Conservation (phyloP, 2,888 invertebrate genomes). For the Osmoderma eremita region DNA sequence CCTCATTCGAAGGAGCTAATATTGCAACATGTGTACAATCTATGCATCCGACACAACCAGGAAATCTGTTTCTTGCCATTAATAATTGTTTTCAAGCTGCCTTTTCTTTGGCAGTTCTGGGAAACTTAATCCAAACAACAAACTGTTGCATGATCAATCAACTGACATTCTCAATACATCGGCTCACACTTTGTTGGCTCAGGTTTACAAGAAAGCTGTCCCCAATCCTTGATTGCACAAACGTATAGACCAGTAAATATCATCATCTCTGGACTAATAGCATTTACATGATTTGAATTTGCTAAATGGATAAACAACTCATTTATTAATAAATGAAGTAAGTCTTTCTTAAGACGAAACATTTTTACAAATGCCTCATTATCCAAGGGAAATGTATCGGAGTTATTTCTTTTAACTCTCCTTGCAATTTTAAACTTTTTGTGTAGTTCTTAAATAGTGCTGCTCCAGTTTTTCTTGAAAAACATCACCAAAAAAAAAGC, state of each 20-base stretch:
- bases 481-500: no score
- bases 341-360: background rate
- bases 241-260: conserved; percentile 3
- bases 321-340: conserved; percentile 8
- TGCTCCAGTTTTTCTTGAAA: no score
- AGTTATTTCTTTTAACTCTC: background rate
- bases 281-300: background rate
- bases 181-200: conserved; percentile 3
- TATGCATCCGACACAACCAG: background rate
- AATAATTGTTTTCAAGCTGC: background rate
- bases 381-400: conserved; percentile 1
- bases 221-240: conserved; percentile 9
- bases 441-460: no score
- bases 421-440: background rate
- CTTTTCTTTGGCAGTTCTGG: background rate
- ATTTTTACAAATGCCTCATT: background rate
- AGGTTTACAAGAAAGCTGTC: background rate
- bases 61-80: background rate
- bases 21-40: background rate
- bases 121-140: background rate
- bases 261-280: conserved; percentile 3
- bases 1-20: background rate
- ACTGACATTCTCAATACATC: conserved; percentile 3
- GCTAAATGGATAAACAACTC: background rate
- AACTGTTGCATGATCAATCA: background rate